Evolutionary conservation across 1,140 invertebrate genomes (phyloP).

Genomic region (Drosophila ambigua): DNA sequence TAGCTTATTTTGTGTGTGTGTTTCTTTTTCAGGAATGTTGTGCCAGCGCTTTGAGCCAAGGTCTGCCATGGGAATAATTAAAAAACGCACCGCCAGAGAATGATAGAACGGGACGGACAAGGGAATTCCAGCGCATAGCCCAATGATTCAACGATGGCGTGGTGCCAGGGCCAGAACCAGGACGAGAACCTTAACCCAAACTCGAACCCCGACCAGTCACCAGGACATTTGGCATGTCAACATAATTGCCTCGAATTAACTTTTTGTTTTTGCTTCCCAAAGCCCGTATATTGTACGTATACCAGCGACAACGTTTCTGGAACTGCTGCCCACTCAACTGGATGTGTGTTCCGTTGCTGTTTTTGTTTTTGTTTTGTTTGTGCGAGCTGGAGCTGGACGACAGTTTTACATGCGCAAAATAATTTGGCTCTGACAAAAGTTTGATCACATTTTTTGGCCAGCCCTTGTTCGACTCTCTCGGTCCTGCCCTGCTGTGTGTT

Average conservation of each 20-base stretch:
- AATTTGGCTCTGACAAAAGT: slow-evolving; percentile 64
- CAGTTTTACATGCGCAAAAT: slow-evolving; percentile 56
- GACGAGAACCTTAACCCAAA: not conserved
- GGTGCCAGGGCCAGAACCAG: slow-evolving; percentile 28
- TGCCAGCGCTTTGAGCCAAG: slow-evolving; percentile 29
- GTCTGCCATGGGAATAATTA: slow-evolving; percentile 39
- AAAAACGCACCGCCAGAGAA: slow-evolving; percentile 34
- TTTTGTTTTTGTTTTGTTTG: slow-evolving; percentile 5
- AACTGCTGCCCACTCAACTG: slow-evolving; percentile 9
- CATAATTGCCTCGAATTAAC: slow-evolving; percentile 81
- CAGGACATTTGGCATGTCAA: slow-evolving; percentile 76
- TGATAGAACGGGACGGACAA: slow-evolving; percentile 4
- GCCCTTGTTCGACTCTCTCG: slow-evolving; percentile 25
- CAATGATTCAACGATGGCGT: slow-evolving; percentile 26
- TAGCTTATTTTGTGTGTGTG: not conserved
- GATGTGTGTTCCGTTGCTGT: too few relatives aligned
- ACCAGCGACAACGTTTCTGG: slow-evolving; percentile 40
- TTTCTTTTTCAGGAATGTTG: not conserved
- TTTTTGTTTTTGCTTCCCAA: slow-evolving; percentile 65
- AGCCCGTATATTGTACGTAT: slow-evolving; percentile 20
- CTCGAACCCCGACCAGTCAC: slow-evolving; percentile 3
- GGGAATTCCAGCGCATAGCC: not conserved
- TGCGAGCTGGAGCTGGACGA: not conserved
- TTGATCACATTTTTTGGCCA: slow-evolving; percentile 61
- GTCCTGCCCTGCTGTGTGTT: slow-evolving; percentile 23